A percentile compares a stretch with the other conserved stretches of the same genome.
phyloP scores from a whole-genome alignment of 1,140 invertebrate genomes.

The Drosophila quadrilineata region DNA sequence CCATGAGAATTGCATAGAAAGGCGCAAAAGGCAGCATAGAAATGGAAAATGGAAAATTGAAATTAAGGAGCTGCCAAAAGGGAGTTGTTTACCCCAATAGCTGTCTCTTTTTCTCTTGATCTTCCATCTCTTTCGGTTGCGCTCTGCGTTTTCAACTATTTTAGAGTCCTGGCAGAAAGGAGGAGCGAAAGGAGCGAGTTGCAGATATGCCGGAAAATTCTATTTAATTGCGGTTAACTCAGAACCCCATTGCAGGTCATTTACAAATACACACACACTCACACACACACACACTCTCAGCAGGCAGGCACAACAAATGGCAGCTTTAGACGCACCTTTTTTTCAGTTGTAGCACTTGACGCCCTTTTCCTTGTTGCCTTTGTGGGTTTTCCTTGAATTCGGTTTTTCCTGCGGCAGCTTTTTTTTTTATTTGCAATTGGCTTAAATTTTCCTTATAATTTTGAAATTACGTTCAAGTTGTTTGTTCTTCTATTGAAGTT shows the following conservation, averaged over 20 bases:
- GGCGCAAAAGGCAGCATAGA: background rate
- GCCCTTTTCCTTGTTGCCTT: constrained; percentile 9
- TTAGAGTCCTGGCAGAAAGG: background rate
- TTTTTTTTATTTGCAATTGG: too few relatives aligned
- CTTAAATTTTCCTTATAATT: too few relatives aligned
- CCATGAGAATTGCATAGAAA: constrained; percentile 6
- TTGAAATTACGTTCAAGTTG: too few relatives aligned
- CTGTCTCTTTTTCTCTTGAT: background rate
- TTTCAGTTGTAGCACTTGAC: constrained; percentile 15
- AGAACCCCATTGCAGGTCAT: background rate
- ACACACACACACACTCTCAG: background rate
- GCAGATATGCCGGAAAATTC: constrained; percentile 43
- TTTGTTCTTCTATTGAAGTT: too few relatives aligned
- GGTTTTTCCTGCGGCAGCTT: too few relatives aligned
- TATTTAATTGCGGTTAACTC: constrained; percentile 49
- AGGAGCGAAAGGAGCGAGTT: constrained; percentile 3
- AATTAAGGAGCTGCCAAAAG: too few relatives aligned
- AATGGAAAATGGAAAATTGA: too few relatives aligned
- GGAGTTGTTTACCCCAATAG: background rate
- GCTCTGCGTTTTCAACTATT: background rate
- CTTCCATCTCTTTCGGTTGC: background rate
- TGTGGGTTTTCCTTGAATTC: too few relatives aligned
- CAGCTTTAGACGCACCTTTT: constrained; percentile 12
- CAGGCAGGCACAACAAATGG: background rate
- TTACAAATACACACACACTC: background rate